These are phyloP conservation scores for Glossophaga mutica DNA, from an alignment of 2,797 vertebrate genomes.

Conservation along the genomic window DNA sequence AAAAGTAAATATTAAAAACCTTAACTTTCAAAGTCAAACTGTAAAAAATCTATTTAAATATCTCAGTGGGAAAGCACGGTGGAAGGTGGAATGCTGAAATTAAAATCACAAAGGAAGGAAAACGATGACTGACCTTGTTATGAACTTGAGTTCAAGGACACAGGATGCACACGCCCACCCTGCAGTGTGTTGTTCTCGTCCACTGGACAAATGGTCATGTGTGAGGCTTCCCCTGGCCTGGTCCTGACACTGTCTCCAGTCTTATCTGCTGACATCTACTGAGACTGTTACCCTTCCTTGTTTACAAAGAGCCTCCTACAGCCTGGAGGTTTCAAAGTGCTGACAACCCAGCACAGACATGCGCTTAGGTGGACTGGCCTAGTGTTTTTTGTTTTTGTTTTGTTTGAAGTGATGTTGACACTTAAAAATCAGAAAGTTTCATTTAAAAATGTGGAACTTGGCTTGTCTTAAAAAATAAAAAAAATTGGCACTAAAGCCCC, in stretches of 20 bases:
- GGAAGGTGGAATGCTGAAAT: background rate
- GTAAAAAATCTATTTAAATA: background rate
- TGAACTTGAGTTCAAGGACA: background rate
- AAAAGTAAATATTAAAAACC: background rate
- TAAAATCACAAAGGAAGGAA: conserved; percentile 5
- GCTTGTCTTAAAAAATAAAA: background rate
- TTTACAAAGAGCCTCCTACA: background rate
- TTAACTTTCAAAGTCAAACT: conserved; percentile 23
- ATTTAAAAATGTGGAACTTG: background rate
- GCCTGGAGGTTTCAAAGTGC: background rate
- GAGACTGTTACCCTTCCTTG: background rate
- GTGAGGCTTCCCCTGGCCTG: background rate
- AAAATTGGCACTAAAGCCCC: background rate
- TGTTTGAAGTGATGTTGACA: background rate
- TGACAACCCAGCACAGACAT: background rate
- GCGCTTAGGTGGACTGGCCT: background rate
- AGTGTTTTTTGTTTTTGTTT: background rate
- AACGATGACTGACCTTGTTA: background rate
- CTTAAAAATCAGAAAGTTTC: background rate
- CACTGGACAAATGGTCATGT: background rate
- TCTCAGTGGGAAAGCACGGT: background rate
- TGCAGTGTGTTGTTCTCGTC: background rate
- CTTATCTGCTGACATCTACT: background rate
- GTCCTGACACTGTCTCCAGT: background rate
- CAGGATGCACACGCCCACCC: background rate